Evolutionary conservation across 2,113 vertebrate species (phyloP), one percentile per base, ranked within the genome.

Genomic region (Gasterosteus nipponicus): DNA sequence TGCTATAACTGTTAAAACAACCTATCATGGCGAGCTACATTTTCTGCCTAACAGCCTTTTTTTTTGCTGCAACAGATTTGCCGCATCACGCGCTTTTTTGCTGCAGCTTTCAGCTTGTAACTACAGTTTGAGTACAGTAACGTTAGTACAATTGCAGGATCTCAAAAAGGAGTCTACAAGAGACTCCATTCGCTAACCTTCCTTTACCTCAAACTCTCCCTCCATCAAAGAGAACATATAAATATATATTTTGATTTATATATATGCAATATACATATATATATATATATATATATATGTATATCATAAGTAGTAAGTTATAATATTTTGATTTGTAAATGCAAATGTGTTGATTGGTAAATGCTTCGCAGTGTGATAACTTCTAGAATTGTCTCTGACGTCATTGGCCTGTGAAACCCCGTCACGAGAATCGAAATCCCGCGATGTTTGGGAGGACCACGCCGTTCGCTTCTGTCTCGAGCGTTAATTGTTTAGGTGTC

Each of bases 401-500:
- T 47, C 1, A 47, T 49, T 16, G 47, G 2, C 14, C 6, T 8
- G 63, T 14, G 22, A 57, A 12, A n/a, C 35, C 49, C 22, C 26
- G 44, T 86, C 82, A 69, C 75, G 54, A 38, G 83, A 80, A 0
- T 1, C 10, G 44, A 83, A 86, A 82, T 1, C 75, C 19, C 91
- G 87, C 87, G 89, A 87, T 77, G 12, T 58, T 87, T 84, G 22
- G 33, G 33, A 14, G 54, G 6, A 38, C 41, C 29, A 15, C 29
- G 42, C 19, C 0, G 61, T 33, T 8, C 0, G 61, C 38, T 7
- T 69, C 61, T 18, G 77, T 77, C 33, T 59, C 49, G 51, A 63
- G 75, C 69, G 38, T 62, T 83, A 82, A 82, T 81, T 68, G 59
- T 90, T 86, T 80, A 69, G 68, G 75, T 84, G 33, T 83, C 83